Base-by-base conservation (phyloP, 2,888 invertebrate species). In the Pseudolycoriella hygida region DNA sequence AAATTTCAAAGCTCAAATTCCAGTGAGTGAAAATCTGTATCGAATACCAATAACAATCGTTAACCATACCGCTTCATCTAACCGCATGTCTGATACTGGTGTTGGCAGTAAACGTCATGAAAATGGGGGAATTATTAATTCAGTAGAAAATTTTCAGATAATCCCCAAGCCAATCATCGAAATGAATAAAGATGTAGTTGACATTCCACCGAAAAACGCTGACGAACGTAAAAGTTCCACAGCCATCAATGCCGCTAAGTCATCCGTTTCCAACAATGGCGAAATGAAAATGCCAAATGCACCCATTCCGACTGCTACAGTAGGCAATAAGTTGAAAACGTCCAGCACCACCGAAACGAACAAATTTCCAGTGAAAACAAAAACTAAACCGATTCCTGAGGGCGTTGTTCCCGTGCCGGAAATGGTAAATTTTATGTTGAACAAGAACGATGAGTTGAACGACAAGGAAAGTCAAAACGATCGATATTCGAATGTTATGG, bases 61-160 rank as follows among this genome's bases (percentile, higher is more conserved):
- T 58, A 64, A 60, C 56, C 52, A 52, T 49, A 48, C 50, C n/a
- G 40, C 40, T 12, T 19, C 17, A n/a, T 40, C 40, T 40, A 42
- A 42, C 19, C 42, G 42, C 42, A 42, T 42, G 42, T 20, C 8
- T 12, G 20, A 20, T 20, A 10, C 12, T 5, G 34, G 34, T 41
- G 49, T 44, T 31, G 42, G n/a, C 32, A 37, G 32, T 18, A 41
- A 20, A 11, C 32, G 18, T 43, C 34, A n/a, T 45, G 34, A 39
- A 18, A n/a, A 12, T 31, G 40, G 18, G 40, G 25, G 15, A n/a
- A 62, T 63, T 52, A 50, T 65, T 58, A 61, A 64, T 56, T 65
- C 65, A 57, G 65, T 65, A 60, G 66, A 66, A 64, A 65, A 64
- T 57, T 66, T 66, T 64, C 66, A 66, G 65, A 65, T 64, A 47